These are phyloP conservation scores for Lutjanus erythropterus DNA, from an alignment of 2,113 vertebrate genomes.

Conservation along the genomic window DNA sequence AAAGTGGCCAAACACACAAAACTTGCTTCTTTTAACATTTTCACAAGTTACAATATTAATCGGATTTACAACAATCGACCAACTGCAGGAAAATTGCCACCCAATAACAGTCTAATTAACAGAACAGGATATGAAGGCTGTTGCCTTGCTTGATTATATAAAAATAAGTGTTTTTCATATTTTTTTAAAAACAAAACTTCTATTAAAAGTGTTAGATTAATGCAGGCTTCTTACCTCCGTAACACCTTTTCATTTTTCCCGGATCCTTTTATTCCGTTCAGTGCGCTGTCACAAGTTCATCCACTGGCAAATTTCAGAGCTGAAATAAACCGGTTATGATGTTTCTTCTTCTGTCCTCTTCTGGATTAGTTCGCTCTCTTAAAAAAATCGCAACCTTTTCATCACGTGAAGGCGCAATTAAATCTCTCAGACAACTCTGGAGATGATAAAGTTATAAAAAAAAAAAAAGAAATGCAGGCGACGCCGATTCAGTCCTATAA, in stretches of 20 bases:
- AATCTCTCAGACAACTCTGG: not conserved
- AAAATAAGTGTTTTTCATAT: not conserved
- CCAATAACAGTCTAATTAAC: not conserved
- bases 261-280: conserved; percentile 55
- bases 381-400: conserved; percentile 26
- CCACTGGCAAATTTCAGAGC: conserved; percentile 22
- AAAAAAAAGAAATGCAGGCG: conserved; percentile 38
- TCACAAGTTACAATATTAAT: not conserved
- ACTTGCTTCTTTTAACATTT: not conserved
- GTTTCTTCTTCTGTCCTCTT: not conserved
- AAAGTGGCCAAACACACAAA: not conserved
- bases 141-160: not conserved
- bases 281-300: conserved; percentile 47
- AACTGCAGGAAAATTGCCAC: not conserved
- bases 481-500: too few relatives aligned
- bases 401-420: conserved; percentile 11
- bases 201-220: conserved; percentile 6
- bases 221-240: conserved; percentile 65
- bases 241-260: conserved; percentile 65
- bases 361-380: not conserved
- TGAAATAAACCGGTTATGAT: conserved; percentile 32
- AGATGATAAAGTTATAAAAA: conserved; percentile 28
- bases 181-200: conserved; percentile 21
- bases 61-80: not conserved
- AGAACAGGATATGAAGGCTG: not conserved